These are phyloP conservation scores for Cacoxenus indagator DNA, from an alignment of 2,888 invertebrate genomes.

Conservation along the genomic window DNA sequence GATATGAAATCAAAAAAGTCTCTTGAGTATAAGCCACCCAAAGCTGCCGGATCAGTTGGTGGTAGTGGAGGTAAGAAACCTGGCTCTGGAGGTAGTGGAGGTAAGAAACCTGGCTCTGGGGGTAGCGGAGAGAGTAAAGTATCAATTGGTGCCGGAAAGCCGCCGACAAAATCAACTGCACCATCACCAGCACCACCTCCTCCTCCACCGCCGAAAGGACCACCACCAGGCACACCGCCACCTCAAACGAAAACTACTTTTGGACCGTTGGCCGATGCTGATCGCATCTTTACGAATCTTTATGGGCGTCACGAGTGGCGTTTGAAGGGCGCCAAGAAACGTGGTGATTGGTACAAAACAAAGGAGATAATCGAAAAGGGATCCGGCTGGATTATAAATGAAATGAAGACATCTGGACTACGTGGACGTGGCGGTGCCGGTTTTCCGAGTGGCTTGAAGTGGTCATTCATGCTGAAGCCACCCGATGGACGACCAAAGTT, in stretches of 20 bases:
- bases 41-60: neutral
- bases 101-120: too few species aligned
- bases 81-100: neutral
- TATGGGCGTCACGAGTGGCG: conserved; percentile 98
- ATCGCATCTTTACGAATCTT: conserved; percentile 95
- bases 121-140: neutral
- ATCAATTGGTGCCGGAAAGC: neutral
- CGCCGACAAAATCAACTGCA: neutral
- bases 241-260: conserved; percentile 70
- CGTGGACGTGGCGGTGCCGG: conserved; percentile 98
- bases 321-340: conserved; percentile 87
- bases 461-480: conserved; percentile 99
- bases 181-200: neutral
- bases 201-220: conserved; percentile 36
- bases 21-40: neutral
- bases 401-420: conserved; percentile 92
- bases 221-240: conserved; percentile 72
- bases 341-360: conserved; percentile 97
- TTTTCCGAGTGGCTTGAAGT: conserved; percentile 98
- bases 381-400: conserved; percentile 95
- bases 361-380: conserved; percentile 96
- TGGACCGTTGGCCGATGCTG: conserved; percentile 86
- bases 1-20: too few species aligned
- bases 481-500: conserved; percentile 95
- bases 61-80: neutral